These are phyloP conservation scores for Charadrius vociferus DNA, from an alignment of 2,113 vertebrate species.

Conservation along the genomic window DNA sequence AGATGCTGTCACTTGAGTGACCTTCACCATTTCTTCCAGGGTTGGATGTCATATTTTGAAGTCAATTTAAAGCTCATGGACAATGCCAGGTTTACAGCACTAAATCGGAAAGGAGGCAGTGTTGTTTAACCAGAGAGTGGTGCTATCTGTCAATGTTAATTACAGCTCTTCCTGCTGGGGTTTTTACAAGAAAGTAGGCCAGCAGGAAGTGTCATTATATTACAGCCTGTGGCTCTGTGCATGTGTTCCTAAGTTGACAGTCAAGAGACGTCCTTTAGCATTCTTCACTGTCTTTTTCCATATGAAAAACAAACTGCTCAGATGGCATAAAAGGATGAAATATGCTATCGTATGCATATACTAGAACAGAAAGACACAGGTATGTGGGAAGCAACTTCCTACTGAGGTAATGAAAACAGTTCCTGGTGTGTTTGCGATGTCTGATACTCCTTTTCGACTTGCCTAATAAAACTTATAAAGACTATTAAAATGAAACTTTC, in stretches of 20 bases:
- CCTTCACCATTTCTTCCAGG: not conserved
- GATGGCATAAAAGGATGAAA: not conserved
- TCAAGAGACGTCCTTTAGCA: conserved; percentile 6
- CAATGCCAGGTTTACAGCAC: not conserved
- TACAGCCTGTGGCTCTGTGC: conserved; percentile 45
- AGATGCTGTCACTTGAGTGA: not conserved
- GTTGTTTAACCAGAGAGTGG: not conserved
- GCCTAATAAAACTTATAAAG: not conserved
- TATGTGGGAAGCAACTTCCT: not conserved
- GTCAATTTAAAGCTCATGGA: not conserved
- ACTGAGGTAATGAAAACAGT: not conserved
- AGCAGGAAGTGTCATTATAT: conserved; percentile 57
- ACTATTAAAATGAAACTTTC: not conserved
- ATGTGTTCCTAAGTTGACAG: conserved; percentile 28
- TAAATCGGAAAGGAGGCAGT: not conserved
- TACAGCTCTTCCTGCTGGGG: conserved; percentile 26
- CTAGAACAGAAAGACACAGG: not conserved
- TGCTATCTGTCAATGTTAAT: conserved; percentile 4
- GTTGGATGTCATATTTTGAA: not conserved
- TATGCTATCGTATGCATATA: not conserved
- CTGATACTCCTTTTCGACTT: not conserved
- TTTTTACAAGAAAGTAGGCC: conserved; percentile 51
- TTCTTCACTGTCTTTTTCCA: conserved; percentile 7
- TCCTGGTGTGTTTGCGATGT: not conserved
- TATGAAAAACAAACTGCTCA: not conserved